Conservation (phyloP, 2,113 vertebrate species). For the Gymnobelideus leadbeateri region DNA sequence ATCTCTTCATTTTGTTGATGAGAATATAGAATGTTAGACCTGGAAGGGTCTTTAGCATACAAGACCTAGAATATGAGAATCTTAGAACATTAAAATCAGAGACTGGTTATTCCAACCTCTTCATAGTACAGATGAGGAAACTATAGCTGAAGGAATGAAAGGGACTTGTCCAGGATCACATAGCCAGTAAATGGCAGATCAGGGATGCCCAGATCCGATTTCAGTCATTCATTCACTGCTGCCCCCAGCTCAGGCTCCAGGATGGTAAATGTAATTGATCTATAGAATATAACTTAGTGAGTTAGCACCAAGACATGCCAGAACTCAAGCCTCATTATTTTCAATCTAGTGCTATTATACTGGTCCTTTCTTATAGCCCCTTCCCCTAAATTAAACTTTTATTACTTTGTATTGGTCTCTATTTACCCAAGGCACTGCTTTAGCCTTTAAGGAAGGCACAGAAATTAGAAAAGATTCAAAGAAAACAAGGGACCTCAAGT, state of each 20-base stretch:
- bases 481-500: neutral
- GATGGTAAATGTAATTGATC: neutral
- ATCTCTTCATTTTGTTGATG: neutral
- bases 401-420: neutral
- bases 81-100: neutral
- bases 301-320: neutral
- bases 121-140: neutral
- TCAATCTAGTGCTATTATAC: constrained; percentile 19
- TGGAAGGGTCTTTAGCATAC: neutral
- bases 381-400: neutral
- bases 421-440: neutral
- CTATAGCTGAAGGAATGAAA: neutral
- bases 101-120: neutral
- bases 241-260: neutral
- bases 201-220: neutral
- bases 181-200: neutral
- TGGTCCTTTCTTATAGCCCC: neutral
- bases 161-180: neutral
- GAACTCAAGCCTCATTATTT: neutral
- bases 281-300: neutral
- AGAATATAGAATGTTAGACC: neutral
- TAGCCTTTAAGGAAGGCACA: neutral
- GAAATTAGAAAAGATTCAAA: neutral
- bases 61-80: neutral
- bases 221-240: neutral